Evolutionary conservation across 2,113 vertebrate species (phyloP).

Genomic region (Grammomys surdaster): DNA sequence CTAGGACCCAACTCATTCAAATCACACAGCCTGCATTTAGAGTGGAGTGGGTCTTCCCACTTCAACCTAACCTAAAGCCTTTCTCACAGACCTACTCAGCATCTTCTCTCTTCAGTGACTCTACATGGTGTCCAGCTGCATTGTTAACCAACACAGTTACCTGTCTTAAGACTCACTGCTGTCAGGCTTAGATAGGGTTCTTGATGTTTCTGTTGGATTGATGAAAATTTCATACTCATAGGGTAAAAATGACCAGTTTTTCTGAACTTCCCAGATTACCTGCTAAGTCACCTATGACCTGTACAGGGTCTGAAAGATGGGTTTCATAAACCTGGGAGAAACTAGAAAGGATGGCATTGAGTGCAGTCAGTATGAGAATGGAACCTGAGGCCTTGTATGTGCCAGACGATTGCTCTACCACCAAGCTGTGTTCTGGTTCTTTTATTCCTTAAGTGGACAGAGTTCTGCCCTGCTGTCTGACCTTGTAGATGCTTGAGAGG

Average conservation of each 20-base stretch:
- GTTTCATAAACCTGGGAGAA: neutral
- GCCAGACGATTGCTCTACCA: neutral
- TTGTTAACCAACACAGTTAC: neutral
- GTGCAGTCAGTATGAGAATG: neutral
- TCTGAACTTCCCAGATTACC: neutral
- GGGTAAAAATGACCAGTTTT: neutral
- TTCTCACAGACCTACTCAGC: neutral
- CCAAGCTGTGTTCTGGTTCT: neutral
- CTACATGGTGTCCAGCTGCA: neutral
- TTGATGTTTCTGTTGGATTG: neutral
- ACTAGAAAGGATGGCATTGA: neutral
- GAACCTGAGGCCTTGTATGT: neutral
- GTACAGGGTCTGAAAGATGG: neutral
- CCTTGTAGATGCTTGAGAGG: neutral
- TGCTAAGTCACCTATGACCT: neutral
- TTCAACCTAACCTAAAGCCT: neutral
- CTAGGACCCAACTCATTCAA: neutral
- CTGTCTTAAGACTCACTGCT: neutral
- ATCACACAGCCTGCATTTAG: neutral
- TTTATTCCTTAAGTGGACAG: neutral
- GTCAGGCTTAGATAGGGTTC: neutral
- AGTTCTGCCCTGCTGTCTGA: neutral
- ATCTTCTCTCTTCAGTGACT: neutral
- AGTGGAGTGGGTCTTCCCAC: neutral
- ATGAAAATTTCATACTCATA: neutral